These are phyloP conservation scores for Chionomys nivalis DNA, from an alignment of 2,113 vertebrate species.

Conservation along the genomic window DNA sequence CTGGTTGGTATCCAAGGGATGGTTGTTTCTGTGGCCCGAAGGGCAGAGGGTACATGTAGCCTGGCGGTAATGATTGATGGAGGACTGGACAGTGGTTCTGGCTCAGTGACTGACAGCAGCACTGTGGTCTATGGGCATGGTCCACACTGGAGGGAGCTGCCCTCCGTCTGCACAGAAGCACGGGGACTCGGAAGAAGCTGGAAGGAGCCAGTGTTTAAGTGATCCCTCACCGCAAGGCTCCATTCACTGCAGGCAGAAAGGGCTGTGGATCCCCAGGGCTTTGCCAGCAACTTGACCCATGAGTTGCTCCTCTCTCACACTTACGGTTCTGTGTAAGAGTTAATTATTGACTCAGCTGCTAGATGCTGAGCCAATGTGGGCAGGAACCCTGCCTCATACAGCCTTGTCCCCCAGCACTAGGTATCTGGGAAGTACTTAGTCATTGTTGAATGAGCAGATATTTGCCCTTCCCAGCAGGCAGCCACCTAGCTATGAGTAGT, in stretches of 20 bases:
- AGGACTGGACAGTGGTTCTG: neutral
- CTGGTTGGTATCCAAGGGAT: constrained; percentile 76
- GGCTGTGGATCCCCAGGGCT: neutral
- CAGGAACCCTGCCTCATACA: neutral
- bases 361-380: neutral
- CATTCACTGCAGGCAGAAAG: neutral
- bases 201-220: too few relatives aligned
- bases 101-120: neutral
- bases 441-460: neutral
- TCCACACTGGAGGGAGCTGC: neutral
- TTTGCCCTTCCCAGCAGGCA: constrained; percentile 22
- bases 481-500: neutral
- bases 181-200: neutral
- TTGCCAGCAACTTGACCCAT: neutral
- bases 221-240: too few relatives aligned
- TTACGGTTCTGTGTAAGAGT: neutral
- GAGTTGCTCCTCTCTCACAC: neutral
- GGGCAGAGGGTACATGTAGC: neutral
- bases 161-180: neutral
- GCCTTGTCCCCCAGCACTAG: neutral
- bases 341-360: neutral
- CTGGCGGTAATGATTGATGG: rapidly evolving
- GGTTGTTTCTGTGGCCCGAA: neutral
- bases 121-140: neutral
- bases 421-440: neutral